Base-by-base conservation (phyloP, 1,140 invertebrate genomes). In the Goniozus legneri region DNA sequence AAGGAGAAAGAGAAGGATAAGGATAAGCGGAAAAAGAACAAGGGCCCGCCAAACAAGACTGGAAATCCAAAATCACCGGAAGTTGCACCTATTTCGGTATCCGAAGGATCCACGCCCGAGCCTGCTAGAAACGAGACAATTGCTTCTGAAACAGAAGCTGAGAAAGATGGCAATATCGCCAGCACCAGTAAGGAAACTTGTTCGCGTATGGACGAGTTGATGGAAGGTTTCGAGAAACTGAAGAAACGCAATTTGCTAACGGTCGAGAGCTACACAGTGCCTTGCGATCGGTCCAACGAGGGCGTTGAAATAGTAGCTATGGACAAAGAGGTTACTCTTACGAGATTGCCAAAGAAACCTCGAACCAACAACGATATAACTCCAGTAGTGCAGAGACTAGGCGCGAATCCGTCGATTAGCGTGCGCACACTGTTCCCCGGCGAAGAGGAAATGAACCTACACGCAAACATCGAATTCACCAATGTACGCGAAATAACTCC, bases 341-440 rank as follows among this genome's bases (percentile, higher is more conserved):
- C 73, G 2, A 67, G 70, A 44, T 45, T 76, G 38, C 74, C 74
- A 19, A 76, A 76, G 31, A 69, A 62, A 32, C 53, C 60, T 8
- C 65, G 64, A 19, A 45, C 64, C 0, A 65, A 63, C 37, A 69
- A 67, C 27, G 74, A 75, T 36, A 76, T 76, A 31, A 67, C 63
- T 0, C 74, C 74, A 0, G 75, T 70, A 44, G 80, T 68, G 52
- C 79, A 65, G 62, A 69, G 62, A 56, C 64, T 89, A 13, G 85
- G 86, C 22, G 83, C 85, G 0, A 89, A 89, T 72, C 86, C 86
- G 0, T 88, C 85, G 6, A 87, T 89, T 55, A 87, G 85, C 8
- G 86, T 88, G n/a, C 75, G 87, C 16, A 87, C 88, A 54, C 69
- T 88, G 7, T 88, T 89, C 67, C 87, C 86, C 0, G 86, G 87